Evolutionary conservation across 2,797 vertebrate genomes (phyloP), one percentile per base, ranked within the genome.

Genomic region (Spheniscus humboldti): DNA sequence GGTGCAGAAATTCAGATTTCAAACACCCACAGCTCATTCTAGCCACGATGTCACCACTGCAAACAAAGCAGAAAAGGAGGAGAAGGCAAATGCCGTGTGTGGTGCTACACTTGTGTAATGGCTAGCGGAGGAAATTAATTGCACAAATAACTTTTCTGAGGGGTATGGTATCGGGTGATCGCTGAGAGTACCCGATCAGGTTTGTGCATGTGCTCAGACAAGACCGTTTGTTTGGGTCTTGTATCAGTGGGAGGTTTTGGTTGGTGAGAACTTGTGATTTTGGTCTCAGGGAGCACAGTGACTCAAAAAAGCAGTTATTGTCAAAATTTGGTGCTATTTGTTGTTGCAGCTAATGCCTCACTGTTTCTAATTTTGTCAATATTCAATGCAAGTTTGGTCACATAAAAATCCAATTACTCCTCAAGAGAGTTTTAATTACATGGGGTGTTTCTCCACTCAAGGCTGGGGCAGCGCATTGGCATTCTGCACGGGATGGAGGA

Each of bases 401-500:
- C 9, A 1, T 18, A 57, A 69, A 88, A 77, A 19, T 22, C 19
- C 37, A 12, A 0, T 41, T 28, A 39, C 30, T 77, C 50, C n/a
- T 50, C 12, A 57, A 27, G 24, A 67, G 17, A 59, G 8, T 3
- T 57, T 63, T 31, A 52, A 55, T 71, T 43, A 25, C 22, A 2
- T 13, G 47, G 18, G 17, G 4, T 55, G 2, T 64, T 77, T 39
- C 28, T 76, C 14, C 18, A 7, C 31, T 37, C 27, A 20, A 35
- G 50, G 31, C n/a, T 64, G 75, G 37, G 30, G 20, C 3, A 5
- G 18, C 5, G 3, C 10, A 1, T 1, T 17, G 47, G 2, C 9
- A 2, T 48, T 63, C 53, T 67, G 22, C 24, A 8, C 0, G 0
- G 23, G 18, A 15, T 0, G 3, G 24, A 48, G 10, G 22, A 30